Evolutionary conservation across 2,888 invertebrate species (phyloP), one percentile per base, ranked within the genome.

Genomic region (Helleia helle): DNA sequence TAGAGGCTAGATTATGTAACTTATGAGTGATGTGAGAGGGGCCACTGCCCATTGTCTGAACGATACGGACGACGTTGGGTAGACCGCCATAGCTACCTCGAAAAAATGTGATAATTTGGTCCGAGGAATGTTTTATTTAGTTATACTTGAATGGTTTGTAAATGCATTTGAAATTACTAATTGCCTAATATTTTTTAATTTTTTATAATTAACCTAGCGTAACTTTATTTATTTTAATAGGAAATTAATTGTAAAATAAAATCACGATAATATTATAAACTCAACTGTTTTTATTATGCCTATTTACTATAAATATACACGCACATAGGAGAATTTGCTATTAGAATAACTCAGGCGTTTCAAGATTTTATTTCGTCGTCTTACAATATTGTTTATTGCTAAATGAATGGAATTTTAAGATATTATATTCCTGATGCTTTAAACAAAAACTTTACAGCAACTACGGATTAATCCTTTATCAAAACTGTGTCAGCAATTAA

Each of bases 151-250:
- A 34, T 34, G 18, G 8, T 34, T 22, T 34, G 9, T 7, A 18
- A 22, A 34, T 34, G 34, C 43, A 34, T 41, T 43, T 41, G 47
- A 42, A 50, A 62, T 58, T 47, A 56, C 55, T 56, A 60, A 59
- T 71, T 72, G 73, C 72, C 71, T 61, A 49, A 59, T 34, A 22
- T 34, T 22, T 27, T 61, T n/a, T 57, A 30, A 42, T 51, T 49
- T 55, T 56, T 47, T 45, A 58, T 52, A 47, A 54, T 59, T 74
- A 69, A 71, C 61, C 49, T 72, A 68, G 49, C 36, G 47, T 59
- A 56, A 54, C 53, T 49, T 52, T 51, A 56, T 55, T 65, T 64
- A 65, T 68, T 66, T 64, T n/a, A 61, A 62, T 60, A 53, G 51
- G 48, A 44, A 55, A 51, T 56, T 55, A 60, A 62, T 56, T 12